Evolutionary conservation across 2,888 invertebrate species (phyloP), one percentile per base, ranked within the genome.

Genomic region (Gastrophysa polygoni): DNA sequence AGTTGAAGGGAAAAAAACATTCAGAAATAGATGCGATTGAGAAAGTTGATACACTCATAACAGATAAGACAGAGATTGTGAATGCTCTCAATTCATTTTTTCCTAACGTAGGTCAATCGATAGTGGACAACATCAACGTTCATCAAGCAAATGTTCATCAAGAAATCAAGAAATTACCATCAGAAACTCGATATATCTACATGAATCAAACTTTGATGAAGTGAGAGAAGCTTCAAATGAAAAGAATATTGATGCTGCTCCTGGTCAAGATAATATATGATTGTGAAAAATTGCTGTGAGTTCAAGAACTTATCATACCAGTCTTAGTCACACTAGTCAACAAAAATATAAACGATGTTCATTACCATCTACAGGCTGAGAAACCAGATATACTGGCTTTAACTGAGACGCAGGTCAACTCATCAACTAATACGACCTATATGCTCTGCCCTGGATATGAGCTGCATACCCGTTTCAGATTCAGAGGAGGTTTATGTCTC

Each of bases 171-270:
- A 32, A 32, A 32, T 32, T 2, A 32, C 32, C 11, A 32, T 32
- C 11, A 11, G 32, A 32, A 32, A 32, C 8, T 32, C 32, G 32
- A 32, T 21, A 47, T 18, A 47, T 20, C 47, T 47, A 21, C 47
- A 47, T 47, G 47, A 17, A 47, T 47, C 47, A 47, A 47, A 18
- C 47, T 46, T 10, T 46, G 6, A 17, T 47, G 47, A 47, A 47
- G 21, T 47, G 11, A 47, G 20, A n/a, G 47, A 47, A 47, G 47
- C 47, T 17, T 20, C 20, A 47, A 18, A 47, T 18, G 47, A 47
- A 47, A 47, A 20, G 20, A 18, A 48, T 48, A 18, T 48, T n/a
- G 11, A 46, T 17, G 17, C 20, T 46, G 17, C 17, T 46, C 20
- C 46, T 16, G 32, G 8, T 32, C 32, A 32, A 32, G 32, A 32